phyloP scores from a whole-genome alignment of 1,140 invertebrate genomes.

The Dinoponera quadriceps region DNA sequence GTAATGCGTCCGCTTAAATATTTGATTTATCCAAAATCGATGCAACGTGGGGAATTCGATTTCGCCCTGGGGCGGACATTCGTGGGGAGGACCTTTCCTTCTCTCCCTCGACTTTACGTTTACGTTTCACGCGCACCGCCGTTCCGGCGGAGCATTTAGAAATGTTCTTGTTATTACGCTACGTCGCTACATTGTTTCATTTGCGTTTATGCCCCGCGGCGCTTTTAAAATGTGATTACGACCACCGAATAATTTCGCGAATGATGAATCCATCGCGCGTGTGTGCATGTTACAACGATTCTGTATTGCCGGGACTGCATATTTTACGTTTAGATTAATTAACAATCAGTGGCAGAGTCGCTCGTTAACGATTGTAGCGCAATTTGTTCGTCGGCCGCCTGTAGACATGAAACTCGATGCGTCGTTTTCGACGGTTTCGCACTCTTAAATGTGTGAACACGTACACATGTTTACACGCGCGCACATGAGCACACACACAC shows the following conservation, averaged over 20 bases:
- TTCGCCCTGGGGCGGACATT: constrained; percentile 6
- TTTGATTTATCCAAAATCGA: constrained; percentile 53
- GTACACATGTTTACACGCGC: too few relatives aligned
- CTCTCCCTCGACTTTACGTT: neutral
- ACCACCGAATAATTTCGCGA: constrained; percentile 9
- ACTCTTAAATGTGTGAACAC: constrained; percentile 31
- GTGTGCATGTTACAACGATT: neutral
- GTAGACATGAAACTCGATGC: neutral
- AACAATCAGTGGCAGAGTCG: neutral
- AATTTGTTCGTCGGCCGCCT: constrained; percentile 1
- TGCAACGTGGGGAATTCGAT: neutral
- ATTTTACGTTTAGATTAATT: constrained; percentile 21
- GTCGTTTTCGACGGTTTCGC: neutral
- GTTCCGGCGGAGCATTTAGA: neutral
- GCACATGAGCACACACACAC: too few relatives aligned
- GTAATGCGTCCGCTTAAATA: constrained; percentile 57
- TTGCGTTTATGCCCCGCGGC: neutral
- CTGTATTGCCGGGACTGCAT: neutral
- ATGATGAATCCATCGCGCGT: neutral
- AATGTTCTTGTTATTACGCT: neutral
- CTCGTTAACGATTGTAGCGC: neutral
- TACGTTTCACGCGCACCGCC: neutral
- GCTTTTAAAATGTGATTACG: neutral
- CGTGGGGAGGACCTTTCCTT: neutral
- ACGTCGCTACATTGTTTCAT: neutral